phyloP scores from a whole-genome alignment of 2,888 invertebrate species.

The Vandiemenella viatica region DNA sequence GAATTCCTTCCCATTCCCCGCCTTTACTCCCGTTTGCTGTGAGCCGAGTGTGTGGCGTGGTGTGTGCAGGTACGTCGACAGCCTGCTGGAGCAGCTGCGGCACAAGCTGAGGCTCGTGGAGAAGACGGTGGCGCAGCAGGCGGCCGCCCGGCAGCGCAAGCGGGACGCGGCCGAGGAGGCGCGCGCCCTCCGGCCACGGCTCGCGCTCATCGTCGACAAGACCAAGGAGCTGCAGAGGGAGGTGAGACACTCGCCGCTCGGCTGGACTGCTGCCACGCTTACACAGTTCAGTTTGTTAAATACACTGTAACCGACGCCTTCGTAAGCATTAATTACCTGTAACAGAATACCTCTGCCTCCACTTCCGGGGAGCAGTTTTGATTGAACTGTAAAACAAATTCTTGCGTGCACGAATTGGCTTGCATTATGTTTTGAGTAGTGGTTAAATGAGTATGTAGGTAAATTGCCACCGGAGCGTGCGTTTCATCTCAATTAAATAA shows the following conservation, averaged over 20 bases:
- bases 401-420: too few relatives aligned
- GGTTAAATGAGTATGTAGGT: too few relatives aligned
- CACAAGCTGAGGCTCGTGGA: conserved; percentile 63
- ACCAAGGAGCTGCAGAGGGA: conserved; percentile 66
- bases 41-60: not conserved
- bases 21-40: not conserved
- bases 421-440: too few relatives aligned
- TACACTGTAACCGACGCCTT: too few relatives aligned
- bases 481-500: too few relatives aligned
- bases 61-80: conserved; percentile 64
- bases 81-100: conserved; percentile 56
- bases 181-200: conserved; percentile 47
- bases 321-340: too few relatives aligned
- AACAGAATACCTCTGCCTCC: too few relatives aligned
- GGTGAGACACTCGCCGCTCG: conserved; percentile 28
- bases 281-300: too few relatives aligned
- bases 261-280: too few relatives aligned
- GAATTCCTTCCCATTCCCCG: not conserved
- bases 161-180: conserved; percentile 45
- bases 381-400: too few relatives aligned
- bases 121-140: conserved; percentile 53
- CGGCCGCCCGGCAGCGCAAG: conserved; percentile 41
- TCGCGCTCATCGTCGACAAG: conserved; percentile 52
- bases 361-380: too few relatives aligned
- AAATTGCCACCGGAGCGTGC: too few relatives aligned